Evolutionary conservation across 2,888 invertebrate species (phyloP).

Genomic region (Drosophila neutralis): DNA sequence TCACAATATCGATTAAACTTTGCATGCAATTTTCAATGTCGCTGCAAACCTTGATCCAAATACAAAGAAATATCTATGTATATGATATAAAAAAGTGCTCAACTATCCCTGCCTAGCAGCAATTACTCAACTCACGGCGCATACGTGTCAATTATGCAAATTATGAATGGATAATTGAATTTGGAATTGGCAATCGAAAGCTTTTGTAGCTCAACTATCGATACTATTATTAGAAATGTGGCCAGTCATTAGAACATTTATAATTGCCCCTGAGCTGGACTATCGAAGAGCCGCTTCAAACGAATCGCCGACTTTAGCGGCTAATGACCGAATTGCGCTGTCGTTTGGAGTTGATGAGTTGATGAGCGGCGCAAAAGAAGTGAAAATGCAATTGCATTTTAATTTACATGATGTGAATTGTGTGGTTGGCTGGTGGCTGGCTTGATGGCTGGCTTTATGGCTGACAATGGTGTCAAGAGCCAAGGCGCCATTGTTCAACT

Average conservation of each 20-base stretch:
- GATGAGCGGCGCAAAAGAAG: slow-evolving; percentile 58
- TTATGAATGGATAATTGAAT: slow-evolving; percentile 46
- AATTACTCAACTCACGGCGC: slow-evolving; percentile 31
- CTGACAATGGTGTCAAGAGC: slow-evolving; percentile 70
- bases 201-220: slow-evolving; percentile 24
- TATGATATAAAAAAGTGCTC: slow-evolving; percentile 33
- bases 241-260: slow-evolving; percentile 17
- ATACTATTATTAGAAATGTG: slow-evolving; percentile 15
- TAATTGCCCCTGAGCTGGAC: slow-evolving; percentile 12
- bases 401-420: slow-evolving; percentile 77
- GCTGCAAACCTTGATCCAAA: slow-evolving; percentile 63
- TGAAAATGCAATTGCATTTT: slow-evolving; percentile 79
- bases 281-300: slow-evolving; percentile 5
- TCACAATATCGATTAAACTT: slow-evolving; percentile 68
- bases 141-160: slow-evolving; percentile 59
- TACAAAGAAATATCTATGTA: neutral
- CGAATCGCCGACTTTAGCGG: slow-evolving; percentile 19
- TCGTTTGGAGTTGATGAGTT: slow-evolving; percentile 24
- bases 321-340: slow-evolving; percentile 36
- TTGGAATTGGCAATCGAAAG: slow-evolving; percentile 43
- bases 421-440: slow-evolving; percentile 40
- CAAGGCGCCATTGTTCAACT: slow-evolving; percentile 57
- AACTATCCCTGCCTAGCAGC: slow-evolving; percentile 20
- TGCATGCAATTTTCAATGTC: slow-evolving; percentile 75
- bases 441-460: slow-evolving; percentile 17